Percentiles rank a stretch among this genome's conserved stretches.
Conservation (phyloP, 2,888 invertebrate genomes). For the Amphipoea oculea region DNA sequence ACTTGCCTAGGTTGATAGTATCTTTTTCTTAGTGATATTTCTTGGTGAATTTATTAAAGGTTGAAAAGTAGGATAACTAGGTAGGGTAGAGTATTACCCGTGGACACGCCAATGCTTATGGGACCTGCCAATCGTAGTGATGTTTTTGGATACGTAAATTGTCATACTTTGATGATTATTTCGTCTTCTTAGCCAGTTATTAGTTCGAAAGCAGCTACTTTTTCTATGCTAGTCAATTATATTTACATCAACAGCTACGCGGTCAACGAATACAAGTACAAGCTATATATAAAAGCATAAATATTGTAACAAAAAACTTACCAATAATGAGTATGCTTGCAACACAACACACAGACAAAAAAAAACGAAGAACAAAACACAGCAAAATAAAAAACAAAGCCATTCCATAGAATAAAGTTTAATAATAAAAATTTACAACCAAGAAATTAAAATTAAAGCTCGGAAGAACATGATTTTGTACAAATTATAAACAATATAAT, state of each 20-base stretch:
- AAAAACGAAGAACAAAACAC: constrained; percentile 76
- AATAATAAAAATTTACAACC: constrained; percentile 89
- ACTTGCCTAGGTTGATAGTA: neutral
- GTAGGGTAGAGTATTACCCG: neutral
- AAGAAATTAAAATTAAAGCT: constrained; percentile 89
- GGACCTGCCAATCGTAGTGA: neutral
- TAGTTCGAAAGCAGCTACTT: constrained; percentile 59
- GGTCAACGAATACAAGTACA: constrained; percentile 52
- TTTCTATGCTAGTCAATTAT: constrained; percentile 35
- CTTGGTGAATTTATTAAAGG: too few species aligned
- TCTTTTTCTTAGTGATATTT: neutral
- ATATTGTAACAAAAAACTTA: constrained; percentile 78
- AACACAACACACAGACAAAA: constrained; percentile 82
- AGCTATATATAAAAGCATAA: constrained; percentile 66
- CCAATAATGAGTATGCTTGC: constrained; percentile 77
- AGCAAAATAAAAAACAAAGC: constrained; percentile 87
- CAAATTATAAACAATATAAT: constrained; percentile 75
- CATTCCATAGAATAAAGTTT: constrained; percentile 87
- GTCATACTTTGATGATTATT: neutral
- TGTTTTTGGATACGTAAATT: neutral
- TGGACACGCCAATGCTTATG: neutral
- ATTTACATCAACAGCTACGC: constrained; percentile 49
- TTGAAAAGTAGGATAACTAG: neutral
- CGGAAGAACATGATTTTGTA: constrained; percentile 89
- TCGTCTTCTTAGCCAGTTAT: constrained; percentile 31